A percentile compares a stretch with the other conserved stretches of the same genome.
phyloP scores from a whole-genome alignment of 2,888 invertebrate genomes.

The Drosophila demipolita region DNA sequence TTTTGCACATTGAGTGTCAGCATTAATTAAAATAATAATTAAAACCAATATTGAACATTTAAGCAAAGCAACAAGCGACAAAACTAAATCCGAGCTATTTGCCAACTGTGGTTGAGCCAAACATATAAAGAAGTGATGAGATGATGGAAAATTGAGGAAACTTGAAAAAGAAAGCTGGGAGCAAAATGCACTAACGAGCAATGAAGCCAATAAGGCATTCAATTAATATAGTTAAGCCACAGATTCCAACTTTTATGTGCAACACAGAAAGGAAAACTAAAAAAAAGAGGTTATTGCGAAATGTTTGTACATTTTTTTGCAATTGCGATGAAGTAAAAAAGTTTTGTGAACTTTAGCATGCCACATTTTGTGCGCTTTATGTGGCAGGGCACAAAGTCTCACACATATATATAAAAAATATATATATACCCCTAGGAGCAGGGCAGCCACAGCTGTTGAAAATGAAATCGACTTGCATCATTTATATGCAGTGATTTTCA shows the following conservation, averaged over 20 bases:
- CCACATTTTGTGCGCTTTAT: constrained; percentile 19
- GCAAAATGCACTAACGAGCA: constrained; percentile 1
- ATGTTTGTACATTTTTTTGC: too few species aligned
- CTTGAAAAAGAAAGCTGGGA: constrained; percentile 9
- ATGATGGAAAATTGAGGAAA: constrained; percentile 33
- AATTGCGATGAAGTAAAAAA: constrained; percentile 58
- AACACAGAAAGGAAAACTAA: not conserved
- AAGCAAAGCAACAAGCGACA: not conserved
- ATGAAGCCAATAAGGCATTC: constrained; percentile 19
- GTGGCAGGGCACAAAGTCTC: constrained; percentile 17
- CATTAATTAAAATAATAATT: constrained; percentile 51
- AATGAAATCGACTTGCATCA: constrained; percentile 78
- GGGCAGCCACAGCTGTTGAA: constrained; percentile 59
- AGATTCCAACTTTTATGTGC: constrained; percentile 2
- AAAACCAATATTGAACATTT: not conserved
- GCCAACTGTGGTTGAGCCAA: constrained; percentile 3
- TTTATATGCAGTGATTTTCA: constrained; percentile 72
- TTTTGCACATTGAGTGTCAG: not conserved
- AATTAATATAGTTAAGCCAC: constrained; percentile 17
- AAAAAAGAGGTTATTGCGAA: not conserved
- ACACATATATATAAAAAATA: not conserved
- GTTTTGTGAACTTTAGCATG: constrained; percentile 49
- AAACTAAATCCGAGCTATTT: constrained; percentile 1
- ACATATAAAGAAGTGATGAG: constrained; percentile 10
- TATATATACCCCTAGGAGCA: not conserved